phyloP scores from a whole-genome alignment of 2,797 vertebrate species.

The Todus mexicanus region DNA sequence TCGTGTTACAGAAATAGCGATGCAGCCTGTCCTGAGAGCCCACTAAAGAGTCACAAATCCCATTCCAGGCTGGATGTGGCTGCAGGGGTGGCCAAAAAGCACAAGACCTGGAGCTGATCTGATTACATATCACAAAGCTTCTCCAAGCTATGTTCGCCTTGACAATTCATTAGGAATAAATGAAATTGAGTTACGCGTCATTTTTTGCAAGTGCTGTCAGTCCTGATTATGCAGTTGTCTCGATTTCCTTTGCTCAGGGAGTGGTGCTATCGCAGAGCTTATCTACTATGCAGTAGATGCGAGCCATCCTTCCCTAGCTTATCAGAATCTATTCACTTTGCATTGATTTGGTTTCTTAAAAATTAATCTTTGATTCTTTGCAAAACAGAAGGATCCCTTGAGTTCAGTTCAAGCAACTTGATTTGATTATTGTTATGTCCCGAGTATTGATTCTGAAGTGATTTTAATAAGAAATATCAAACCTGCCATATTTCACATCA shows the following conservation, averaged over 20 bases:
- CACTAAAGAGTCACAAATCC: background rate
- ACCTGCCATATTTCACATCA: background rate
- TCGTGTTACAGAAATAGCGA: background rate
- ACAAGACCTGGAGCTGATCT: background rate
- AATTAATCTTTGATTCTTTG: conserved; percentile 41
- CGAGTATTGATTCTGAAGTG: conserved; percentile 15
- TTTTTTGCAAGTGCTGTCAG: conserved; percentile 37
- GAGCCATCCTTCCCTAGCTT: background rate
- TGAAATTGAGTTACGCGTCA: conserved; percentile 2
- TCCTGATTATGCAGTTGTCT: conserved; percentile 31
- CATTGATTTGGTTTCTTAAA: conserved; percentile 39
- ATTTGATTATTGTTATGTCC: conserved; percentile 38
- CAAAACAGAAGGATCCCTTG: conserved; percentile 6
- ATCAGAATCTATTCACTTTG: conserved; percentile 45
- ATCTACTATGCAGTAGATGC: conserved; percentile 27
- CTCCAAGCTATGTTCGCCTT: background rate
- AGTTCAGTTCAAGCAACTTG: background rate
- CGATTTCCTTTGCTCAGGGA: conserved; percentile 33
- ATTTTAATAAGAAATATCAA: background rate
- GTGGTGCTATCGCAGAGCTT: conserved; percentile 1
- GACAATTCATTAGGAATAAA: conserved; percentile 42
- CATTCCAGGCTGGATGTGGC: background rate
- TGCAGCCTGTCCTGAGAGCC: background rate
- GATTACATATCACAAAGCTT: background rate
- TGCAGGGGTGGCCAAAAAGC: background rate